Evolutionary conservation across 64 coral and sea anemone species (phyloP).

Genomic region (Exaiptasia diaphana): DNA sequence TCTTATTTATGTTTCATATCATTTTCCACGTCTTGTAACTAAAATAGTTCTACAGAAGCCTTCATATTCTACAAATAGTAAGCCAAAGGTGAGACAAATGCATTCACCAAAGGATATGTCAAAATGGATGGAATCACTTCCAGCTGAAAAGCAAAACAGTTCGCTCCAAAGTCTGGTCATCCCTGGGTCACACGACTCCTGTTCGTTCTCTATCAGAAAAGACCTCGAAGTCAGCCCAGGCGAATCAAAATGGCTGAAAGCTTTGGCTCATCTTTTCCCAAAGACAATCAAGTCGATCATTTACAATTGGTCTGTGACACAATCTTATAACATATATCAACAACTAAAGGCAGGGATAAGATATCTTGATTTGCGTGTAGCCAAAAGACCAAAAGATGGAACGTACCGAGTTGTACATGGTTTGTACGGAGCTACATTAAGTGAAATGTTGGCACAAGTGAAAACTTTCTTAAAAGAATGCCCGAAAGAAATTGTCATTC

Average conservation of each 20-base stretch:
- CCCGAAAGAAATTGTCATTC: slow-evolving; percentile 48
- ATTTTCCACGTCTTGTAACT: no score
- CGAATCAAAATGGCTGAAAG: slow-evolving; percentile 28
- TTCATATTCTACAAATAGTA: no score
- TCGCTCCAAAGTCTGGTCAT: background rate
- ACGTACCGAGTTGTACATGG: background rate
- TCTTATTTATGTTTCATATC: no score
- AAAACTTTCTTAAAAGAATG: background rate
- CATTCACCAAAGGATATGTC: no score
- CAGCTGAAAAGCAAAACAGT: background rate
- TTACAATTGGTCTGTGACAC: slow-evolving; percentile 11
- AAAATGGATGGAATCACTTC: background rate
- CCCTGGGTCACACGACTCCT: slow-evolving; percentile 19
- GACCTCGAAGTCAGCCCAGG: slow-evolving; percentile 4
- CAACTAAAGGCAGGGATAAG: background rate
- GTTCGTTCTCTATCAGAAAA: background rate
- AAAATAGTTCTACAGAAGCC: no score
- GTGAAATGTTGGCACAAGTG: background rate
- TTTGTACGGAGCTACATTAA: background rate
- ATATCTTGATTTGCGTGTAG: slow-evolving; percentile 9
- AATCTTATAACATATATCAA: background rate
- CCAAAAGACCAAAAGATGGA: slow-evolving; percentile 6
- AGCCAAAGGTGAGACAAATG: no score
- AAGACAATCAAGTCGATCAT: background rate
- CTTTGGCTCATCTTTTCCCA: background rate